A percentile compares a stretch with the other conserved stretches of the same genome.
Conservation (phyloP, 2,113 vertebrate species). For the Cyprinodon brontotheroides region DNA sequence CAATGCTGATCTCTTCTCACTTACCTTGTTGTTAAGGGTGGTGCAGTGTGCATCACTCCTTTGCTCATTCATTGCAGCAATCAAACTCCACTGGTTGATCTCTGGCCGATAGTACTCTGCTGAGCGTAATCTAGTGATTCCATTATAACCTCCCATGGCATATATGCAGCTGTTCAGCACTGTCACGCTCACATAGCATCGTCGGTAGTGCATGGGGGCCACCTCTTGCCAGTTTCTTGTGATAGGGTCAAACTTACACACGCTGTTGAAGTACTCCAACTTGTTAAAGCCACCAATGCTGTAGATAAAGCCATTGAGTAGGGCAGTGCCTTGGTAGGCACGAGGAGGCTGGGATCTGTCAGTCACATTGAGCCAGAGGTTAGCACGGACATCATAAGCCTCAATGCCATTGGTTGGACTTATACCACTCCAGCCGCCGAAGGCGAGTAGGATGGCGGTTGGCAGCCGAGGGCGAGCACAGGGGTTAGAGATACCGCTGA, state of each 20-base stretch:
- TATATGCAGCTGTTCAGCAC: constrained; percentile 48
- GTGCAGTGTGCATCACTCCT: constrained; percentile 71
- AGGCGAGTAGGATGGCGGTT: constrained; percentile 33
- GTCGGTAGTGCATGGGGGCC: constrained; percentile 37
- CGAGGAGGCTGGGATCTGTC: not conserved
- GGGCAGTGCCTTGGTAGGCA: constrained; percentile 39
- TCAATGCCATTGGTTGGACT: constrained; percentile 20
- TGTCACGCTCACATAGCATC: constrained; percentile 54
- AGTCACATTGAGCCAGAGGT: constrained; percentile 22
- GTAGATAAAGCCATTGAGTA: constrained; percentile 39
- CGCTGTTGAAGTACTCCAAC: constrained; percentile 9
- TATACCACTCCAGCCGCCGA: constrained; percentile 22
- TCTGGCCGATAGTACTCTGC: constrained; percentile 53
- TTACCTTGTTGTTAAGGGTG: constrained; percentile 81
- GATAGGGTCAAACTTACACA: constrained; percentile 31
- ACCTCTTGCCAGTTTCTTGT: constrained; percentile 38
- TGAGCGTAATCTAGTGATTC: not conserved
- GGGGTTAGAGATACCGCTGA: not conserved
- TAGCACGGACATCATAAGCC: constrained; percentile 1
- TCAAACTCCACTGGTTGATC: constrained; percentile 56
- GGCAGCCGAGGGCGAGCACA: constrained; percentile 41
- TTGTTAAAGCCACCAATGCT: constrained; percentile 48
- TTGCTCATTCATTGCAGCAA: constrained; percentile 38
- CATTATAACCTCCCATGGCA: constrained; percentile 49
- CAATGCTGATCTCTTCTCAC: not conserved